A percentile compares a stretch with the other conserved stretches of the same genome.
phyloP scores from a whole-genome alignment of 2,797 vertebrate genomes.

The Cuniculus paca region DNA sequence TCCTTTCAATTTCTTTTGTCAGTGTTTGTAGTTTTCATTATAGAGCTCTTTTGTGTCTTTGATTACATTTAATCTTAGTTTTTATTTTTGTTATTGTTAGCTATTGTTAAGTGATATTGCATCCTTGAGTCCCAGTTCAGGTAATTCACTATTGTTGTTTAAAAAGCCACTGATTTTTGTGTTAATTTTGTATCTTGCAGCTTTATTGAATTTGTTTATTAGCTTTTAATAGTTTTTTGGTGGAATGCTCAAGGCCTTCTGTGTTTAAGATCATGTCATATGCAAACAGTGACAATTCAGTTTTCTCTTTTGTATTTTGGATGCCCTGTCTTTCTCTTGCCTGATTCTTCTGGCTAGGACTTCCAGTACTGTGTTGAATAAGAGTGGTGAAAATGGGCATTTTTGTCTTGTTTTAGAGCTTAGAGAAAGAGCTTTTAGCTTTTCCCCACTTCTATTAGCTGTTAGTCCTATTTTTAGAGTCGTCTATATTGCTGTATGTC shows the following conservation, averaged over 20 bases:
- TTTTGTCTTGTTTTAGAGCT: background rate
- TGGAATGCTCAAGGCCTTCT: background rate
- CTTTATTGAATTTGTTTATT: background rate
- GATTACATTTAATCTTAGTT: background rate
- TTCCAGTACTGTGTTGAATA: background rate
- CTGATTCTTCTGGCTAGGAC: background rate
- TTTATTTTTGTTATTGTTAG: background rate
- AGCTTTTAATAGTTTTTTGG: background rate
- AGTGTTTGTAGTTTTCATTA: background rate
- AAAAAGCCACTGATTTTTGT: background rate
- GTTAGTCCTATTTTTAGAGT: background rate
- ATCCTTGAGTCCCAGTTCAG: background rate
- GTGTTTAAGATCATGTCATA: background rate
- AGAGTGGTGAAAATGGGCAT: background rate
- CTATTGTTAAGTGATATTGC: background rate
- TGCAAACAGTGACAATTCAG: background rate
- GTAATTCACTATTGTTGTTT: background rate
- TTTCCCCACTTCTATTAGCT: background rate
- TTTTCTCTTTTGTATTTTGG: background rate
- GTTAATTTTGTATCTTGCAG: background rate
- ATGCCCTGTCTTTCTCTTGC: background rate
- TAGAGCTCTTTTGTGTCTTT: background rate
- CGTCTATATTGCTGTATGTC: no score
- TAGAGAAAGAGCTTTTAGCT: background rate
- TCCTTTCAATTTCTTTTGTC: background rate